Evolutionary conservation across 2,797 vertebrate species (phyloP).

Genomic region (Astyanax mexicanus): DNA sequence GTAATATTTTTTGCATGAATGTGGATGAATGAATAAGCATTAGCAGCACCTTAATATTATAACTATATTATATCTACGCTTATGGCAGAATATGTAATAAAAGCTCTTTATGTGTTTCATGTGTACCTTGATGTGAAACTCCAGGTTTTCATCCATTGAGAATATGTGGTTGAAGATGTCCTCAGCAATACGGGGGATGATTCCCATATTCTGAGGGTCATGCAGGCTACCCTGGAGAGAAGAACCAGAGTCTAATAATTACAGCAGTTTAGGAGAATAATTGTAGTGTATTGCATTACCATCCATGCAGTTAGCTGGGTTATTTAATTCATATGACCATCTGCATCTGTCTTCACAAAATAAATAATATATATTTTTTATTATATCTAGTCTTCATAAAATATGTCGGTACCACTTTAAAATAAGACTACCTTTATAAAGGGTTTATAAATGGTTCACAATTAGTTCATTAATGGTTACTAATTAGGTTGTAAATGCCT

Average conservation of each 20-base stretch:
- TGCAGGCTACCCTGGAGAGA: conserved; percentile 87
- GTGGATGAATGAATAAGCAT: too few species aligned
- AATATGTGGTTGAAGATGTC: conserved; percentile 98
- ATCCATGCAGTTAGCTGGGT: not conserved
- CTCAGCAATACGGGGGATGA: conserved; percentile 92
- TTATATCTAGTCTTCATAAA: too few species aligned
- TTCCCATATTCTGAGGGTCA: conserved; percentile 91
- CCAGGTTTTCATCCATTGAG: conserved; percentile 94
- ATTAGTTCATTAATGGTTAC: too few species aligned
- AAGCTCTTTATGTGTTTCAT: conserved; percentile 28
- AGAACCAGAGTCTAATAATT: not conserved
- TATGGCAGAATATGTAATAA: too few species aligned
- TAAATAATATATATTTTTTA: not conserved
- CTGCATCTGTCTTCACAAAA: not conserved
- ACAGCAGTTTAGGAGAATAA: not conserved
- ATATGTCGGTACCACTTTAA: too few species aligned
- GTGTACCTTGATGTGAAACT: conserved; percentile 94
- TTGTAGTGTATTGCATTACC: not conserved
- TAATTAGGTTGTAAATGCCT: too few species aligned
- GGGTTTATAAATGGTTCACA: too few species aligned
- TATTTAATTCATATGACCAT: not conserved
- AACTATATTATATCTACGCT: too few species aligned
- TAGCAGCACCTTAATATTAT: too few species aligned
- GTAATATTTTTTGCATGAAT: too few species aligned
- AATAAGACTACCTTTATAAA: too few species aligned